Base-by-base conservation (phyloP, 2,797 vertebrate species). In the Cyprinella venusta region DNA sequence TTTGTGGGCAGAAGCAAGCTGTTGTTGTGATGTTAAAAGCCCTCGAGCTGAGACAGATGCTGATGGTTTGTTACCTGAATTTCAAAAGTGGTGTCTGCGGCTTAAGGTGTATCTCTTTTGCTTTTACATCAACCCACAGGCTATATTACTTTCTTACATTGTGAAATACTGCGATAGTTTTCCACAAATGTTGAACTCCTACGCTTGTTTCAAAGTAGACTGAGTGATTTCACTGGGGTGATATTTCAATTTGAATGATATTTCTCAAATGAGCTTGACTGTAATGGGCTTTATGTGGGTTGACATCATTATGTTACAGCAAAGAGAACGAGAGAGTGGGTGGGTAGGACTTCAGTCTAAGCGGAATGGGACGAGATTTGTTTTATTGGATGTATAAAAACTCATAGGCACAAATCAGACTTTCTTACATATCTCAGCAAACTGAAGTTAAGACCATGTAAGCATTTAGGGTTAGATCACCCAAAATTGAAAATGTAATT, bases 1-100 rank as follows among this genome's bases (percentile, higher is more conserved):
- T 88, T 88, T 89, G 86, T 83, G 82, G 70, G 85, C 87, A 84
- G 88, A 75, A 56, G 84, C 65, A 75, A 68, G 67, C 85, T 89
- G 83, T 88, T 87, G 79, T 80, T 85, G 81, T 85, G 79, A 69
- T 86, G 72, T 89, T 76, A 18, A 78, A 81, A 79, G 70, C 84
- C 52, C 68, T 86, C 65, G 77, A 56, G 45, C 69, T 69, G 65
- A 70, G 59, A 87, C 75, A 85, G 74, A 68, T 21, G n/a, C 68
- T 54, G 42, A 80, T 56, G 74, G 76, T 77, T 76, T 84, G 70
- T 61, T 74, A 72, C 67, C 30, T 70, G 69, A 52, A 54, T 75
- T 82, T 81, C 56, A 19, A 33, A 30, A 79, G 30, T 65, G 15
- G 56, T 59, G 36, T 76, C 68, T 81, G 67, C 21, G 38, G 67